Evolutionary conservation across 2,888 invertebrate species (phyloP).

Genomic region (Dusona sp.): DNA sequence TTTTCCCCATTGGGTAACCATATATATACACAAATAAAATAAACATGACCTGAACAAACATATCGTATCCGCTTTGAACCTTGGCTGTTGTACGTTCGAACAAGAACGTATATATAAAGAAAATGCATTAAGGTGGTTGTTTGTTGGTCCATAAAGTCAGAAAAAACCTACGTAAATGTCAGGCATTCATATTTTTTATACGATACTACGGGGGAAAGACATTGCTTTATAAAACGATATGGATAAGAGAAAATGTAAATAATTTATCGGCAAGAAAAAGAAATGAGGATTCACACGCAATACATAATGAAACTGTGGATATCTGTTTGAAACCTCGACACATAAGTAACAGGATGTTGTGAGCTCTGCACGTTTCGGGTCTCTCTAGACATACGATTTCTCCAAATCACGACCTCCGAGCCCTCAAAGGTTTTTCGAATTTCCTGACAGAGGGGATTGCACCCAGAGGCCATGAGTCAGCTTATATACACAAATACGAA

Average conservation of each 20-base stretch:
- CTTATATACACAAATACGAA: background rate
- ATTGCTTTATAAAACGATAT: background rate
- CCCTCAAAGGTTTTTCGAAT: background rate
- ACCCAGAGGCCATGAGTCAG: background rate
- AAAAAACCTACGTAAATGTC: background rate
- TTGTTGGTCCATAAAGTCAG: background rate
- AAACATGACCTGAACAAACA: background rate
- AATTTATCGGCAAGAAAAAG: background rate
- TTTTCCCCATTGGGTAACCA: background rate
- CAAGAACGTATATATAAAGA: background rate
- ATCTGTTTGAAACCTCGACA: background rate
- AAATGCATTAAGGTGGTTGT: background rate
- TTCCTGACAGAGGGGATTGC: background rate
- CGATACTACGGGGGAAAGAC: background rate
- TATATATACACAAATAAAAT: conserved; percentile 13
- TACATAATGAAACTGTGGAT: background rate
- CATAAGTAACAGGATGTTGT: background rate
- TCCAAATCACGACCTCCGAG: background rate
- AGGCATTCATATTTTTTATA: background rate
- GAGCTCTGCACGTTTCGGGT: background rate
- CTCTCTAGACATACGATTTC: background rate
- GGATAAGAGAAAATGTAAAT: background rate
- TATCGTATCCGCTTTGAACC: conserved; percentile 5
- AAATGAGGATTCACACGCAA: background rate
- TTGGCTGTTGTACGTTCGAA: background rate